Base-by-base conservation (phyloP, 2,797 vertebrate species). In the Enteromius argenteus region DNA sequence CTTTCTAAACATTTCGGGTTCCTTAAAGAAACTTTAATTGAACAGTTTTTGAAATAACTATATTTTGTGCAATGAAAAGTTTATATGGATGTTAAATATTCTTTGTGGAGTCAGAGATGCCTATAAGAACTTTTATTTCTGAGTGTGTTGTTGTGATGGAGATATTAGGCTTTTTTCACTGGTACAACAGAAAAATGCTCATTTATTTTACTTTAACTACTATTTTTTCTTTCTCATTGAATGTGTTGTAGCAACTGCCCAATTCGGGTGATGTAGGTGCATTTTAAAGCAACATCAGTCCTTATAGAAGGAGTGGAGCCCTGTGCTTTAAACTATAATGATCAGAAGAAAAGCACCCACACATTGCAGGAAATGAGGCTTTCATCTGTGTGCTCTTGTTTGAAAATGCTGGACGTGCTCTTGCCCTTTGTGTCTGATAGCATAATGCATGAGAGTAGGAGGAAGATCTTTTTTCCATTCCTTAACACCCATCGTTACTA, bases 341-440 rank as follows among this genome's bases (percentile, higher is more conserved):
- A 58, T 23, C 56, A 32, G 32, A 72, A 30, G 37, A 2, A 42
- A 10, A 21, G 37, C 23, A 32, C 19, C 23, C 80, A 73, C 53
- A 73, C 53, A 32, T 39, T 66, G 44, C 62, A 53, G 13, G 8
- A 23, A 21, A 53, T 46, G 13, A 62, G 42, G 69, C 56, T 60
- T 81, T 60, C 37, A n/a, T 81, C 80, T 32, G 27, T 64, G 53
- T 72, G 58, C 19, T 82, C 69, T 46, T 39, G 21, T 74, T 32
- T 60, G 19, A 66, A 73, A 30, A 64, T 27, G 39, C 27, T 64
- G 58, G 39, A 64, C 2, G 35, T 58, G n/a, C 66, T 71, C 37
- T 58, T 80, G 49, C 9, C n/a, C 32, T 79, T 58, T 81, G 39
- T 72, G 39, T 71, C n/a, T 71, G 17, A 80, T 42, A 58, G 42